phyloP scores from a whole-genome alignment of 2,888 invertebrate genomes.

The Keiferia lycopersicella region DNA sequence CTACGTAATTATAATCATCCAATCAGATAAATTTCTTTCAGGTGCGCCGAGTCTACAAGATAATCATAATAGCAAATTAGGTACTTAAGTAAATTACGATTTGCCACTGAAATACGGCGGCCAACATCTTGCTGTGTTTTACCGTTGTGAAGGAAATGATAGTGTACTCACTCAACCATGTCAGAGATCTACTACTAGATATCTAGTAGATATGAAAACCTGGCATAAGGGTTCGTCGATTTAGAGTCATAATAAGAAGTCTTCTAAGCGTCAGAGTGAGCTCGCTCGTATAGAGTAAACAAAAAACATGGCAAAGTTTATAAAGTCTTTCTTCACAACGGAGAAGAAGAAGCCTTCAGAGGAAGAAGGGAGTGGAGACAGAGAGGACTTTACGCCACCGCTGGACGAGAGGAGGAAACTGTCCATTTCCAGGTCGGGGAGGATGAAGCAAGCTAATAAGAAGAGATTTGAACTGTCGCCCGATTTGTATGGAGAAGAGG shows the following conservation, averaged over 20 bases:
- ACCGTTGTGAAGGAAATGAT: no score
- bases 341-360: constrained; percentile 55
- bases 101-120: no score
- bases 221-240: no score
- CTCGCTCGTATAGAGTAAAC: not conserved
- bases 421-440: constrained; percentile 83
- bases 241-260: no score
- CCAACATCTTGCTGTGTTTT: no score
- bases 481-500: constrained; percentile 75
- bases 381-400: constrained; percentile 47
- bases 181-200: no score
- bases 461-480: constrained; percentile 76
- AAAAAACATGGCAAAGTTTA: constrained; percentile 65
- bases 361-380: constrained; percentile 51
- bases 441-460: constrained; percentile 80
- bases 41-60: constrained; percentile 18
- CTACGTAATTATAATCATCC: not conserved
- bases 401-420: constrained; percentile 63
- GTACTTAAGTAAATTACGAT: not conserved
- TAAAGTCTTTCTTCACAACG: constrained; percentile 67
- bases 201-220: no score
- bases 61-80: not conserved
- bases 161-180: no score
- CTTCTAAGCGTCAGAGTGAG: no score
- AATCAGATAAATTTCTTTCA: constrained; percentile 10